Conservation (phyloP, 2,797 vertebrate genomes). For the Hydrophis major region DNA sequence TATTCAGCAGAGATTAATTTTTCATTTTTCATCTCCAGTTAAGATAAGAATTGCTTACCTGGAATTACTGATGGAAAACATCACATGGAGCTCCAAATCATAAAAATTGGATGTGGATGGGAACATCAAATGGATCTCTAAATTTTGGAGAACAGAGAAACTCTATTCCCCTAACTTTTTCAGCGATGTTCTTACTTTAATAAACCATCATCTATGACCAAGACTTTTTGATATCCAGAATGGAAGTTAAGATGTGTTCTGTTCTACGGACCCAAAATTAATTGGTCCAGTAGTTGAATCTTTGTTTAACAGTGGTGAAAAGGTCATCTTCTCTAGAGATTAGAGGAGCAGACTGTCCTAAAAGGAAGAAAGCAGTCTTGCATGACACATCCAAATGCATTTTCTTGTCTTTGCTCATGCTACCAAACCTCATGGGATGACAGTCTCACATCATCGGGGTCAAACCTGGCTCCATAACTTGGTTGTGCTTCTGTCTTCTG, state of each 20-base stretch:
- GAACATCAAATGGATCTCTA: slow-evolving; percentile 31
- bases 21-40: slow-evolving; percentile 63
- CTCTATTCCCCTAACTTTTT: not conserved
- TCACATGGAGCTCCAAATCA: slow-evolving; percentile 52
- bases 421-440: not conserved
- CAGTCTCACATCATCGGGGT: not conserved
- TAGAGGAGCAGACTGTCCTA: not conserved
- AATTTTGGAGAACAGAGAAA: slow-evolving; percentile 36
- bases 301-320: not conserved
- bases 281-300: not conserved
- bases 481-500: slow-evolving; percentile 28
- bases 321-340: not conserved
- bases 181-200: not conserved
- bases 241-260: not conserved
- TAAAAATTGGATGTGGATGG: slow-evolving; percentile 33
- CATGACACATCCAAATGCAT: not conserved
- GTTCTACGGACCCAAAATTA: not conserved
- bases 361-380: not conserved
- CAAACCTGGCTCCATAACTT: slow-evolving; percentile 19
- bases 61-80: slow-evolving; percentile 54
- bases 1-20: slow-evolving; percentile 65
- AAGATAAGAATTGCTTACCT: slow-evolving; percentile 57
- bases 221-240: not conserved
- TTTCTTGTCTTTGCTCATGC: not conserved
- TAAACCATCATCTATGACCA: not conserved